phyloP scores from a whole-genome alignment of 2,888 invertebrate genomes.

The Ormia ochracea region DNA sequence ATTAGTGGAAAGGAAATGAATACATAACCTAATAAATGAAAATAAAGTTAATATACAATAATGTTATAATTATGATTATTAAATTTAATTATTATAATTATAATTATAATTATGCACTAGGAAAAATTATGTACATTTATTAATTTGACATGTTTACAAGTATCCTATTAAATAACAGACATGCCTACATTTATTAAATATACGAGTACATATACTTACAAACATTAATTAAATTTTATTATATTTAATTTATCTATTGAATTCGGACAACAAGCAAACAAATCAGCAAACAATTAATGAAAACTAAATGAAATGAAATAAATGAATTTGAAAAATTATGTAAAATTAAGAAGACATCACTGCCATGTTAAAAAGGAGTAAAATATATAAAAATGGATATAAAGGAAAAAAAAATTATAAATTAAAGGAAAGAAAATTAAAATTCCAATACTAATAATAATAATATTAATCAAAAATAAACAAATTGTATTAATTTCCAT shows the following conservation, averaged over 20 bases:
- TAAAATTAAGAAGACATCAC: conserved; percentile 65
- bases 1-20: conserved; percentile 4
- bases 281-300: conserved; percentile 27
- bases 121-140: conserved; percentile 56
- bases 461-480: conserved; percentile 42
- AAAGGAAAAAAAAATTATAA: conserved; percentile 35
- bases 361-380: conserved; percentile 64
- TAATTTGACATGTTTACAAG: conserved; percentile 38
- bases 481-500: conserved; percentile 60
- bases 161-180: conserved; percentile 38
- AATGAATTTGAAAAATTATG: conserved; percentile 43
- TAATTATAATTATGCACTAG: conserved; percentile 57
- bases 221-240: conserved; percentile 21
- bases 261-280: no score
- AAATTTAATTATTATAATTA: conserved; percentile 44
- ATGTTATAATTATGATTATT: conserved; percentile 26
- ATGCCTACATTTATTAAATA: conserved; percentile 24
- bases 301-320: conserved; percentile 22
- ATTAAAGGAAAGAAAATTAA: conserved; percentile 20
- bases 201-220: neutral
- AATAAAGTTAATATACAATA: conserved; percentile 26
- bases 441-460: conserved; percentile 32
- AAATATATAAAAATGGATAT: conserved; percentile 7
- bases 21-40: neutral
- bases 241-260: conserved; percentile 38